Conservation (phyloP, 2,113 vertebrate species). For the Ammodytes marinus region DNA sequence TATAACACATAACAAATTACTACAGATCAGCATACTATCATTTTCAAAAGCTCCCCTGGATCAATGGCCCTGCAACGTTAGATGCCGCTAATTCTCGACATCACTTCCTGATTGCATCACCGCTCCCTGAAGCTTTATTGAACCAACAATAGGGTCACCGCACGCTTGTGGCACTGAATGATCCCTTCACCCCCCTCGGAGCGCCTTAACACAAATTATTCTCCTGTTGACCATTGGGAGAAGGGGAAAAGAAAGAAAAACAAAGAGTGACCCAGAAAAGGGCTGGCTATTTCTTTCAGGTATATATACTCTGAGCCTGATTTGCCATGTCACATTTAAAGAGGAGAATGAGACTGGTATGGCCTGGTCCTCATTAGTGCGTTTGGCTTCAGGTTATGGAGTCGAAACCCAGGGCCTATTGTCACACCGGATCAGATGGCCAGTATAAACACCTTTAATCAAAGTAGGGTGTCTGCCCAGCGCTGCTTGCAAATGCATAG, state of each 20-base stretch:
- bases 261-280: conserved; percentile 10
- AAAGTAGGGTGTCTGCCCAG: conserved; percentile 74
- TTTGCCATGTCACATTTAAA: conserved; percentile 75
- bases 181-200: conserved; percentile 4
- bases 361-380: conserved; percentile 81
- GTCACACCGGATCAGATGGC: conserved; percentile 80
- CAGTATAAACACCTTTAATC: conserved; percentile 83
- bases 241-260: neutral
- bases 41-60: conserved; percentile 65
- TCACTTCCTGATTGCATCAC: conserved; percentile 74
- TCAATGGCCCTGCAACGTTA: conserved; percentile 67
- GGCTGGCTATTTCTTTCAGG: conserved; percentile 70
- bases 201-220: conserved; percentile 41
- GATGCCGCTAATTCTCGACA: conserved; percentile 62
- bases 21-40: conserved; percentile 47
- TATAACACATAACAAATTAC: conserved; percentile 69
- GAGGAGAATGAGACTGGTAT: conserved; percentile 24
- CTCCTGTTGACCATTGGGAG: conserved; percentile 42
- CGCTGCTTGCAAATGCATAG: conserved; percentile 65
- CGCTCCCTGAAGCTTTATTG: conserved; percentile 33
- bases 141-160: conserved; percentile 52
- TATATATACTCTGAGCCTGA: conserved; percentile 56
- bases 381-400: conserved; percentile 70
- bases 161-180: conserved; percentile 17
- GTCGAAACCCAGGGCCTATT: conserved; percentile 65